Evolutionary conservation across 1,140 invertebrate species (phyloP).

Genomic region (Pararge aegeria): DNA sequence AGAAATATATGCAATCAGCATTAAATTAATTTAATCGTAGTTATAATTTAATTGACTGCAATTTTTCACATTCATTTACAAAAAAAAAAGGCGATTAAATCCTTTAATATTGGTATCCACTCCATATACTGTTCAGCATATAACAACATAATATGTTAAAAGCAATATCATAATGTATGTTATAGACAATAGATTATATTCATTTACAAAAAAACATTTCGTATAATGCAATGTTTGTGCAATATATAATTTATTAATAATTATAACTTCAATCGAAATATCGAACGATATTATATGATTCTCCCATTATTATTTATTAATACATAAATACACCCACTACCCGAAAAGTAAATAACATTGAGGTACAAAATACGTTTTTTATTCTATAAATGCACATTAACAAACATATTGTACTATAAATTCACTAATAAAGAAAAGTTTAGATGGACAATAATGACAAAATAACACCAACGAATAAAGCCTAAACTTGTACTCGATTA

Average conservation of each 20-base stretch:
- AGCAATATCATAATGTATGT: background rate
- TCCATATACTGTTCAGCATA: background rate
- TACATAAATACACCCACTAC: conserved; percentile 23
- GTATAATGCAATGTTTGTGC: background rate
- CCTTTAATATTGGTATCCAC: no score
- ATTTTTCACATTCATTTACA: no score
- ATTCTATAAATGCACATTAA: conserved; percentile 70
- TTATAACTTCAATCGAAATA: background rate
- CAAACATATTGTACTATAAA: conserved; percentile 60
- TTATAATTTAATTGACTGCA: no score
- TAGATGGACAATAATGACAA: conserved; percentile 42
- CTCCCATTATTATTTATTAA: conserved; percentile 7
- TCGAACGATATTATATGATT: background rate
- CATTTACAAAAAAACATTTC: background rate
- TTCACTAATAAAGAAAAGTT: conserved; percentile 37
- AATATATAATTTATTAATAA: background rate
- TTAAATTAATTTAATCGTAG: no score
- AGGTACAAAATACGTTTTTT: conserved; percentile 51
- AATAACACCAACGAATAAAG: conserved; percentile 45
- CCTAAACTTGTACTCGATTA: conserved; percentile 60
- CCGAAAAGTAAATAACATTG: conserved; percentile 49
- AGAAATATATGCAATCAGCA: no score
- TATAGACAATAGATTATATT: background rate
- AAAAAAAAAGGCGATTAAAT: no score
- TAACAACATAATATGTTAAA: background rate